Conservation (phyloP, 2,888 invertebrate genomes). For the Brachyptera risi region DNA sequence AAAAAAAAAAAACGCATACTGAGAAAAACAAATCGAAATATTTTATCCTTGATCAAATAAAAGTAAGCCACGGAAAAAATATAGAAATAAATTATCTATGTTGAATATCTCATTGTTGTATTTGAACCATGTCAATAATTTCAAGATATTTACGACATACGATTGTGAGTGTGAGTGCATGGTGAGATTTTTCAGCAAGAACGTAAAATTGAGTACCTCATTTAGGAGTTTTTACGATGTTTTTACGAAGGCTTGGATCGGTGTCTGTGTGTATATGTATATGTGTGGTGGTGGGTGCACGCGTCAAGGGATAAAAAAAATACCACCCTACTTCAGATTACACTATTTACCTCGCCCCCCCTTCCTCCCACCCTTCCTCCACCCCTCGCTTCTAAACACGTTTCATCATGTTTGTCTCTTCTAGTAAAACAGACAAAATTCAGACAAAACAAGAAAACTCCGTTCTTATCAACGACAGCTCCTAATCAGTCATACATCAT, state of each 20-base stretch:
- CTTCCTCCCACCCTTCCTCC: too few relatives aligned
- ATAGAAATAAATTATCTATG: slow-evolving; percentile 7
- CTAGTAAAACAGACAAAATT: slow-evolving; percentile 9
- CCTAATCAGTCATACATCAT: slow-evolving; percentile 12
- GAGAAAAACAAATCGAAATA: slow-evolving; percentile 16
- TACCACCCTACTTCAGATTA: slow-evolving; percentile 4
- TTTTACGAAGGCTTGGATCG: neutral
- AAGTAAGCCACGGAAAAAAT: neutral
- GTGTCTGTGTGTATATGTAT: neutral
- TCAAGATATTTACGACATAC: neutral
- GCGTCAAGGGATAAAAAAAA: neutral
- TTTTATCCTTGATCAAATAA: slow-evolving; percentile 5
- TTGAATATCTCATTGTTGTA: neutral
- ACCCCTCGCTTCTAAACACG: too few relatives aligned
- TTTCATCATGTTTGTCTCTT: neutral
- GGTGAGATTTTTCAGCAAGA: slow-evolving; percentile 1
- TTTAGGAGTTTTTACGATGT: slow-evolving; percentile 9
- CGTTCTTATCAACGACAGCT: neutral
- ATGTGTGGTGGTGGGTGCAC: too few relatives aligned
- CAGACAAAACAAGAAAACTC: slow-evolving; percentile 7
- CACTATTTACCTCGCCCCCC: slow-evolving; percentile 17
- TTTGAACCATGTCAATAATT: neutral
- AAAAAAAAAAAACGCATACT: neutral
- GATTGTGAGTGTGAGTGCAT: neutral
- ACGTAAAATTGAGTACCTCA: slow-evolving; percentile 1